A percentile compares a stretch with the other conserved stretches of the same genome.
Conservation (phyloP, 2,797 vertebrate genomes). For the Falco berigora region DNA sequence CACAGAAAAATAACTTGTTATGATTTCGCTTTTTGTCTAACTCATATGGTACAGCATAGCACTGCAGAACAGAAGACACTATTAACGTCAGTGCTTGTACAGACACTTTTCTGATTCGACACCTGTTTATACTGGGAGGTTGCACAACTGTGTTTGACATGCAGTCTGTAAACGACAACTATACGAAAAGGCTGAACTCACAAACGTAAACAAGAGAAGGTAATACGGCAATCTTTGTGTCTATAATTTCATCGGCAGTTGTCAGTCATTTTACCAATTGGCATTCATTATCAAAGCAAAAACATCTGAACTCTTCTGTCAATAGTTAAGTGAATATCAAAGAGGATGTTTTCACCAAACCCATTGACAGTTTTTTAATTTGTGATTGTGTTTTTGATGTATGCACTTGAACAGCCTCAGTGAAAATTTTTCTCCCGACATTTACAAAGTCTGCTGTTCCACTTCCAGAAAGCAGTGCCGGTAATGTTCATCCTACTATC, state of each 20-base stretch:
- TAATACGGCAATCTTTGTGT: neutral
- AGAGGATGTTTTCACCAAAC: neutral
- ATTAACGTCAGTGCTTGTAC: neutral
- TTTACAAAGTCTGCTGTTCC: neutral
- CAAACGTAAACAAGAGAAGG: neutral
- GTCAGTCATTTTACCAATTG: neutral
- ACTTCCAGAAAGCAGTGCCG: neutral
- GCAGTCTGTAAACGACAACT: neutral
- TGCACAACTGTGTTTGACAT: neutral
- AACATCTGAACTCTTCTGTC: neutral
- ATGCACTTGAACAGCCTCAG: neutral
- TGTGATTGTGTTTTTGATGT: neutral
- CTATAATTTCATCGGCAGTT: neutral
- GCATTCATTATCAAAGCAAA: neutral
- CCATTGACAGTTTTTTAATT: accelerated
- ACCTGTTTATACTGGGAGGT: neutral
- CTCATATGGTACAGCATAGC: accelerated
- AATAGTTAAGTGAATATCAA: neutral
- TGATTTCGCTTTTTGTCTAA: neutral
- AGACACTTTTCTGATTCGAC: neutral
- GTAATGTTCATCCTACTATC: neutral
- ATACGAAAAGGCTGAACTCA: neutral
- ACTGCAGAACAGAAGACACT: neutral
- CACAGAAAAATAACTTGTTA: neutral
- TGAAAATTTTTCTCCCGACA: neutral